These are phyloP conservation scores for Xiphydria camelus DNA, from an alignment of 2,888 invertebrate genomes.

Conservation along the genomic window DNA sequence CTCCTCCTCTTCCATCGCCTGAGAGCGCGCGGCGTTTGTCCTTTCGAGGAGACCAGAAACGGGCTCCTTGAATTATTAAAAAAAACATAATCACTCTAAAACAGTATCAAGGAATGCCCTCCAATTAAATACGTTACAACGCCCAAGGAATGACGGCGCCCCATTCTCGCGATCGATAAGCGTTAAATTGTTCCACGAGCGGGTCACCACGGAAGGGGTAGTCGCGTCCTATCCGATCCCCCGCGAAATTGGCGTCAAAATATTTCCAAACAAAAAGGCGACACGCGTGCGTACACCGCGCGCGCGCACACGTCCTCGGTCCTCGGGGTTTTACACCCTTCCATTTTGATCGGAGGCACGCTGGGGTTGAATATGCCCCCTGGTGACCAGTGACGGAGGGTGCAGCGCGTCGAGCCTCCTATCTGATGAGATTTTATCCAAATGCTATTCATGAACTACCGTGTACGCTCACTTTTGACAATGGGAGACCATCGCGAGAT, in stretches of 20 bases:
- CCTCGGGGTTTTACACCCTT: conserved; percentile 17
- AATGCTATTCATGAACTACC: conserved; percentile 47
- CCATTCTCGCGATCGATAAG: too few relatives aligned
- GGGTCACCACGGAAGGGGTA: too few relatives aligned
- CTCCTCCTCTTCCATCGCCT: too few relatives aligned
- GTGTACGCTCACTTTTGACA: conserved; percentile 16
- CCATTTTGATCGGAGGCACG: conserved; percentile 10
- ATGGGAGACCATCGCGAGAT: conserved; percentile 6
- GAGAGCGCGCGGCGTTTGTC: too few relatives aligned
- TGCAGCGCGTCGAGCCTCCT: conserved; percentile 10
- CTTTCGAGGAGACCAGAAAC: too few relatives aligned
- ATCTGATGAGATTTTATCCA: conserved; percentile 50
- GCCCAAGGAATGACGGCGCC: too few relatives aligned
- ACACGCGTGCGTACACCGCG: neutral
- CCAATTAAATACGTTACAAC: too few relatives aligned
- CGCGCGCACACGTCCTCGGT: too few relatives aligned
- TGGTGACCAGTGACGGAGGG: conserved; percentile 5
- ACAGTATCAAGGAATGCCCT: too few relatives aligned
- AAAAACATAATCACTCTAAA: too few relatives aligned
- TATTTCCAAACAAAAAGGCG: conserved; percentile 35
- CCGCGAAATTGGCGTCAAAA: conserved; percentile 39
- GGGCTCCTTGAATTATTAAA: too few relatives aligned
- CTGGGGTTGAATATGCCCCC: neutral
- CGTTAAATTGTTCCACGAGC: too few relatives aligned
- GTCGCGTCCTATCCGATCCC: conserved; percentile 17